Percentiles rank a stretch among this genome's conserved stretches.
Conservation (phyloP, 92 coral and sea anemone species). For the Parazoanthus atlanticus region DNA sequence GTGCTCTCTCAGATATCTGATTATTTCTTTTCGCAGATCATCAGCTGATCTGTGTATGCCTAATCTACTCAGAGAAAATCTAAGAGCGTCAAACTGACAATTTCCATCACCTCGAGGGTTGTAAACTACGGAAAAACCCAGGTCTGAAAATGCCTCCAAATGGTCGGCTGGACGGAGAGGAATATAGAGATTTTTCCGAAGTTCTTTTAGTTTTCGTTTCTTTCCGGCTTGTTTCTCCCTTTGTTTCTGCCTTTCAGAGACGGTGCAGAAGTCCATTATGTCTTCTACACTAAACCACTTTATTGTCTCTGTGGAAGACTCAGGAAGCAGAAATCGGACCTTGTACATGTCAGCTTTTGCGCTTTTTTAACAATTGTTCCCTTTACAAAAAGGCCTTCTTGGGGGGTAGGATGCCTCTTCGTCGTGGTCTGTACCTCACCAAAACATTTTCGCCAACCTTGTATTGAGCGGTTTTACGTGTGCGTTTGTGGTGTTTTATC, state of each 20-base stretch:
- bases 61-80: conserved; percentile 29
- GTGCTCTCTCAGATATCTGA: conserved; percentile 34
- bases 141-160: conserved; percentile 33
- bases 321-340: conserved; percentile 38
- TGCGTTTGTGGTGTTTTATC: too few relatives aligned
- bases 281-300: conserved; percentile 46
- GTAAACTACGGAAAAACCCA: conserved; percentile 38
- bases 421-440: conserved; percentile 33
- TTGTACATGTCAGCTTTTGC: conserved; percentile 34
- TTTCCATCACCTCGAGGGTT: conserved; percentile 56
- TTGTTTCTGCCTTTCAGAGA: background rate
- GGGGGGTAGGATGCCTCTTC: conserved; percentile 46
- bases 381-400: conserved; percentile 41
- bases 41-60: conserved; percentile 47
- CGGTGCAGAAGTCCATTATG: conserved; percentile 15
- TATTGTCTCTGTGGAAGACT: conserved; percentile 13
- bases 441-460: background rate
- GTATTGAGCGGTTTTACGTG: too few relatives aligned
- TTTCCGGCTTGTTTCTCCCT: conserved; percentile 20
- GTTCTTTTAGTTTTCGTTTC: conserved; percentile 15
- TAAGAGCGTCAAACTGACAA: conserved; percentile 44
- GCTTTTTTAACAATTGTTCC: conserved; percentile 35
- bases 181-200: conserved; percentile 27
- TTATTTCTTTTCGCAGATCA: conserved; percentile 43
- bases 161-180: conserved; percentile 19